Evolutionary conservation across 2,888 invertebrate genomes (phyloP).

Genomic region (Gastracanthus pulcherrimus): DNA sequence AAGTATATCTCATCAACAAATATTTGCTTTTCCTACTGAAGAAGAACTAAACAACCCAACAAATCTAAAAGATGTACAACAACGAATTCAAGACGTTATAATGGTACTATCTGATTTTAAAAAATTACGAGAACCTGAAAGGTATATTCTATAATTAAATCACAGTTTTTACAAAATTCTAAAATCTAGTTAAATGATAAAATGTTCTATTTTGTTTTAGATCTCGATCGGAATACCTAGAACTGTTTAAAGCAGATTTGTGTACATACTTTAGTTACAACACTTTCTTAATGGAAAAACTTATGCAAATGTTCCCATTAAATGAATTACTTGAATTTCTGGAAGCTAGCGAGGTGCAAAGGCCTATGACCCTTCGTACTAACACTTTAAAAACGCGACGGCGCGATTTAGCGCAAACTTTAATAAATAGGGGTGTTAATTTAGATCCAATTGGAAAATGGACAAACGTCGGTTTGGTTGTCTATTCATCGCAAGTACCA

Average conservation of each 20-base stretch:
- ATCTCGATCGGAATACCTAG: conserved; percentile 89
- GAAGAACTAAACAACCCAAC: conserved; percentile 86
- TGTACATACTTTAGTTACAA: conserved; percentile 98
- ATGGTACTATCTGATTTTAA: conserved; percentile 90
- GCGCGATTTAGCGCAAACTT: conserved; percentile 91
- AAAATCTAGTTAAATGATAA: conserved; percentile 61
- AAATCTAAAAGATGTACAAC: conserved; percentile 90
- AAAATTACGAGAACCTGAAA: conserved; percentile 82
- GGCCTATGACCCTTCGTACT: conserved; percentile 96
- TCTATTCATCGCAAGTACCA: conserved; percentile 97
- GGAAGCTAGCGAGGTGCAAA: conserved; percentile 96
- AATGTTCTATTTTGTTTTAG: conserved; percentile 81
- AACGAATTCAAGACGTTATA: conserved; percentile 92
- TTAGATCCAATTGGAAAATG: conserved; percentile 98
- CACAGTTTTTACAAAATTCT: conserved; percentile 3
- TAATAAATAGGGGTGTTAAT: conserved; percentile 98
- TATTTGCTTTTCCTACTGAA: conserved; percentile 88
- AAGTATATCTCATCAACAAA: conserved; percentile 87
- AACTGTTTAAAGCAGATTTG: conserved; percentile 89
- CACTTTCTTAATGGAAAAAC: conserved; percentile 93
- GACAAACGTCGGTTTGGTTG: conserved; percentile 98
- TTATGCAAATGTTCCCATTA: conserved; percentile 93
- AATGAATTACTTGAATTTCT: conserved; percentile 94
- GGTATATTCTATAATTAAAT: conserved; percentile 68
- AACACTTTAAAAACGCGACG: conserved; percentile 96